Evolutionary conservation across 1,140 invertebrate genomes (phyloP), one percentile per base, ranked within the genome.

Genomic region (Macrosteles quadrilineatus): DNA sequence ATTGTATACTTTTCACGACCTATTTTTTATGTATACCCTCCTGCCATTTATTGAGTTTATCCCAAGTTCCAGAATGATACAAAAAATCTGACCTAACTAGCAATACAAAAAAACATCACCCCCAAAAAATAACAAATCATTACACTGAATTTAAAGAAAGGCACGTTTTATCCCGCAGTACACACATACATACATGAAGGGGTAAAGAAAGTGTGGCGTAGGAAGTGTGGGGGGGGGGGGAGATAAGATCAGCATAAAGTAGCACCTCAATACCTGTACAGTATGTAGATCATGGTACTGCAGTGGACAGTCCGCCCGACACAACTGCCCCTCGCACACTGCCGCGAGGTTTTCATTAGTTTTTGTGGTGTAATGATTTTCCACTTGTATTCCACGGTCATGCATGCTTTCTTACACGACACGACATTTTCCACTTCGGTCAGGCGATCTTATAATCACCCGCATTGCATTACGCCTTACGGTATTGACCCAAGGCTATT

Each of bases 381-480:
- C 63, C 27, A 17, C 21, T 14, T 17, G 30, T n/a, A 30, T n/a
- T 3, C 4, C 59, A 66, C 21, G 63, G 63, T 66, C 63, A 43
- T 66, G 63, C 63, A 66, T 66, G 63, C 36, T 45, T 19, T 2
- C 17, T 36, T 36, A 63, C 40, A 27, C 27, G 9, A n/a, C 63
- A 66, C 63, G 63, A 66, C 63, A 66, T 66, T 66, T 40, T 43
- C 63, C 63, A 66, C 63, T 66, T 45, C n/a, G 45, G 55, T 59
- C 55, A 59, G 55, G 55, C 55, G 55, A 59, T 59, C 55, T 59
- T 29, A 25, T 27, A 59, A 59, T 59, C 6, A 11, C 17, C 47
- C 47, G 32, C 32, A 36, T 36, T 36, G 4, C 32, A 36, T 36
- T 36, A 36, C 32, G 32, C 32, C 32, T 36, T 14, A 4, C 32